Conservation (phyloP, 2,113 vertebrate genomes). For the Podilymbus podiceps region DNA sequence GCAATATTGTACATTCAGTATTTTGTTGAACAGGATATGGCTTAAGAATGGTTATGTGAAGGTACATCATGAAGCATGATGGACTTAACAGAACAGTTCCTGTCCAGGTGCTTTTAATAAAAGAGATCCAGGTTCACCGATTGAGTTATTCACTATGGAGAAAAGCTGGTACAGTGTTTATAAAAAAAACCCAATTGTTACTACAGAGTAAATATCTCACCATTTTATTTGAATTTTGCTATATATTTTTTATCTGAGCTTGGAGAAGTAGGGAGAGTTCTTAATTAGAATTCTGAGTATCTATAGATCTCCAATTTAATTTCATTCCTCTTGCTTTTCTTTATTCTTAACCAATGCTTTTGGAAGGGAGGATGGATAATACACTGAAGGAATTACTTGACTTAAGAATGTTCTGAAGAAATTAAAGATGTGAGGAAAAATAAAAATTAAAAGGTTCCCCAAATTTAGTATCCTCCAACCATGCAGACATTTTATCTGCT, state of each 20-base stretch:
- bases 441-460: no score
- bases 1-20: background rate
- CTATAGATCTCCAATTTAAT: background rate
- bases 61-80: fast-evolving
- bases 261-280: background rate
- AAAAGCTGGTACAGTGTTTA: background rate
- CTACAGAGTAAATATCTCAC: background rate
- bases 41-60: background rate
- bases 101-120: background rate
- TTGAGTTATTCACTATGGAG: background rate
- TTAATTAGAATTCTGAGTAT: background rate
- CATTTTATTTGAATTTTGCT: background rate
- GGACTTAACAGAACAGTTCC: background rate
- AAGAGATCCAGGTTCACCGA: background rate
- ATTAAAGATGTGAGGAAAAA: background rate
- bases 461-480: background rate
- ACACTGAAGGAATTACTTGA: background rate
- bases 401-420: background rate
- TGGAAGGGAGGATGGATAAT: background rate
- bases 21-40: background rate
- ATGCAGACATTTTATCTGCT: background rate
- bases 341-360: background rate
- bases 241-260: background rate
- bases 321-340: background rate
- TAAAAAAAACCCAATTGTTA: background rate